Percentiles rank a stretch among this genome's conserved stretches.
These are phyloP conservation scores for Microcaecilia unicolor DNA, from an alignment of 2,797 vertebrate genomes.

Conservation along the genomic window DNA sequence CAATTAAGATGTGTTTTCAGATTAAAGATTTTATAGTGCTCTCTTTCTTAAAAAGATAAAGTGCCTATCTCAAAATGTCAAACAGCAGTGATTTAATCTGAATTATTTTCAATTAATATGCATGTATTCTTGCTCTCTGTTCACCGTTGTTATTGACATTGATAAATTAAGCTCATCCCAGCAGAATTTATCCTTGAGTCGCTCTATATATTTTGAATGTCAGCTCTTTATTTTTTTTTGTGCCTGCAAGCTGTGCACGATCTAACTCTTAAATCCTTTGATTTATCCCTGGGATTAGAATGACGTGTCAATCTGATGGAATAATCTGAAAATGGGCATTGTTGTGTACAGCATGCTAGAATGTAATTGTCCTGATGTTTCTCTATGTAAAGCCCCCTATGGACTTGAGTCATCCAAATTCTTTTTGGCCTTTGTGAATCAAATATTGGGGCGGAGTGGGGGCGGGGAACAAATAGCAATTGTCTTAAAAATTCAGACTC, in stretches of 20 bases:
- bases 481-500: no score
- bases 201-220: slow-evolving; percentile 83
- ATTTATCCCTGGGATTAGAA: slow-evolving; percentile 63
- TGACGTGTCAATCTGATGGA: slow-evolving; percentile 63
- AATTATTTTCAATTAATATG: slow-evolving; percentile 99
- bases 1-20: slow-evolving; percentile 96
- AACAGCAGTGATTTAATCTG: slow-evolving; percentile 90
- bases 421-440: no score
- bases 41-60: slow-evolving; percentile 90
- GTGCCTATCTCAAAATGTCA: slow-evolving; percentile 95
- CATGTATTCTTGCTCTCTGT: slow-evolving; percentile 77
- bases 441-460: no score
- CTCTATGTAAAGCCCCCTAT: no score
- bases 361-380: slow-evolving; percentile 91
- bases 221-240: slow-evolving; percentile 65
- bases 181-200: slow-evolving; percentile 78
- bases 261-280: slow-evolving; percentile 54
- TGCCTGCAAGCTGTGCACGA: slow-evolving; percentile 63
- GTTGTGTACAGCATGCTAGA: slow-evolving; percentile 76
- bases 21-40: slow-evolving; percentile 78
- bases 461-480: no score
- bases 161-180: slow-evolving; percentile 92
- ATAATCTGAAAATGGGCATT: slow-evolving; percentile 69
- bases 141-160: slow-evolving; percentile 83
- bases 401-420: no score